Conservation (phyloP, 2,888 invertebrate genomes). For the Agriotes lineatus region DNA sequence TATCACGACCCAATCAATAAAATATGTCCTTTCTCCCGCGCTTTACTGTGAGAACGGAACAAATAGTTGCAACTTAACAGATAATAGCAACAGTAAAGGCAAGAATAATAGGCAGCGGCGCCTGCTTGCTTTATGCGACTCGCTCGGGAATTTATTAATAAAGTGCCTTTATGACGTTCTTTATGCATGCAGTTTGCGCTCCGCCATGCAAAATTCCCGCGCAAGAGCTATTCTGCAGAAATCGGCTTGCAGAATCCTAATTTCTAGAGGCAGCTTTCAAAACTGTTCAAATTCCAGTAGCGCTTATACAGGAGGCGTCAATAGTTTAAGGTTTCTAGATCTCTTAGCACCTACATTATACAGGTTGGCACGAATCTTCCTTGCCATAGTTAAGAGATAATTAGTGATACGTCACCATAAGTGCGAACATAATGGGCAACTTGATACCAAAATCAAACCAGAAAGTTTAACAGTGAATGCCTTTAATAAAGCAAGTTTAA, state of each 20-base stretch:
- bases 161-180: conserved; percentile 24
- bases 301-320: no score
- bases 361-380: no score
- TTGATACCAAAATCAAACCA: no score
- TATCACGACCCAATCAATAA: conserved; percentile 13
- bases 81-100: conserved; percentile 22
- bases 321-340: no score
- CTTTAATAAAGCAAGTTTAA: no score
- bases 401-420: no score
- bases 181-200: conserved; percentile 11
- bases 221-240: neutral
- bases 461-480: no score
- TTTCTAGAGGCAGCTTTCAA: conserved; percentile 4
- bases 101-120: conserved; percentile 25
- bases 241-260: conserved; percentile 26
- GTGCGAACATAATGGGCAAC: no score
- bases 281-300: no score
- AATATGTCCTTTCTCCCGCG: conserved; percentile 12
- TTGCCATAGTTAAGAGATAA: no score
- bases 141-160: conserved; percentile 28
- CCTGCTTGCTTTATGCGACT: conserved; percentile 17
- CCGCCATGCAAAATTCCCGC: no score
- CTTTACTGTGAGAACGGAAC: conserved; percentile 25
- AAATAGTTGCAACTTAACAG: conserved; percentile 5
- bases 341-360: no score